Conservation (phyloP, 2,113 vertebrate genomes). For the Pandion haliaetus region DNA sequence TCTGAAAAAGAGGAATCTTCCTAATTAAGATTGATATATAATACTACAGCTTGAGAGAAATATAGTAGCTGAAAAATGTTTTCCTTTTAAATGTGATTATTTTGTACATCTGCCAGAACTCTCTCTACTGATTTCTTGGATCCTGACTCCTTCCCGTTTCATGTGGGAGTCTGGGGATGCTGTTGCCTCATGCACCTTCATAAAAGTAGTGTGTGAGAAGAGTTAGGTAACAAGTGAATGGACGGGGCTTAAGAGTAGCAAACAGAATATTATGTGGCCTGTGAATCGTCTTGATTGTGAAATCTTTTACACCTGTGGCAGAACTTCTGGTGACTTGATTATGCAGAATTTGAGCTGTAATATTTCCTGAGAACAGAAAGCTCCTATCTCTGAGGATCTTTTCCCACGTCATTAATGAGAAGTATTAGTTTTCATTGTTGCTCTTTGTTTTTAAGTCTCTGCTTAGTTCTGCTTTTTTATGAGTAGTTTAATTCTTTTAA, state of each 20-base stretch:
- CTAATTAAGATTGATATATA: not conserved
- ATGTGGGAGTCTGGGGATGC: not conserved
- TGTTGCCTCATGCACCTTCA: not conserved
- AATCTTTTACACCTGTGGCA: not conserved
- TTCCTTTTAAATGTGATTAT: not conserved
- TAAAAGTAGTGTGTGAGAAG: not conserved
- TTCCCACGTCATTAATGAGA: not conserved
- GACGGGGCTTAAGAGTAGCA: not conserved
- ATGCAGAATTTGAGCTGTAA: not conserved
- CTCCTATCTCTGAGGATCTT: not conserved
- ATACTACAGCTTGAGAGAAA: not conserved
- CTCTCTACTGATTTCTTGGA: not conserved
- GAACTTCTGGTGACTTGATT: not conserved
- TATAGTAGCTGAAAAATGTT: not conserved
- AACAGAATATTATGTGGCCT: not conserved
- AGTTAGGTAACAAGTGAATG: not conserved
- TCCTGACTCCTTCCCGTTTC: not conserved
- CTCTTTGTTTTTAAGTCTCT: not conserved
- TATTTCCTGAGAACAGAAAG: not conserved
- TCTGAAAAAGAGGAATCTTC: not conserved
- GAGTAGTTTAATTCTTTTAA: not conserved
- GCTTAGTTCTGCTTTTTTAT: not conserved
- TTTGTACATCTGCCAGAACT: not conserved
- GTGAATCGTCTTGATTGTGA: not conserved
- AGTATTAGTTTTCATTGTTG: not conserved